Base-by-base conservation (phyloP, 2,888 invertebrate species). In the Lobophora halterata region DNA sequence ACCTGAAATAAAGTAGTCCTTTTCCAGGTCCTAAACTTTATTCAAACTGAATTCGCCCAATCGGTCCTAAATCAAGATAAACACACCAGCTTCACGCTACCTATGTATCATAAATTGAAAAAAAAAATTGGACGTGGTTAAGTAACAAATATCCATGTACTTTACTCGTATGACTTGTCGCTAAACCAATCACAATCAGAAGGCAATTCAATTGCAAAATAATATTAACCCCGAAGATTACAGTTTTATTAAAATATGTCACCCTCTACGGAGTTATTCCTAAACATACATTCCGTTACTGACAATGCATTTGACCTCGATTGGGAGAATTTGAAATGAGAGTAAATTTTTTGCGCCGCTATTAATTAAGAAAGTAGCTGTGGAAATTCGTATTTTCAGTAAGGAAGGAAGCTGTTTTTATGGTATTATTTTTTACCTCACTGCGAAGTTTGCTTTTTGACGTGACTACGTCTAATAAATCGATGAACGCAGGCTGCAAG, bases 231-330 rank as follows among this genome's bases (percentile, higher is more conserved):
- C 23, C 7, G 11, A 6, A 10, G 21, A n/a, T 5, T 6, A 9
- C 4, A 11, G 7, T 30, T 41, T 34, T 40, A 74, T 70, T 71
- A 69, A 73, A 71, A 69, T 53, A 57, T 61, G 52, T 61, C 58
- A 53, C 59, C 47, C 57, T 23, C 52, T 45, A 45, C 59, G 40
- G 36, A 49, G 61, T 55, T 61, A 63, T 62, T 66, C 59, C 52
- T 45, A 55, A 55, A 53, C 52, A 25, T 17, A 38, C 52, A 52
- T 48, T 65, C 57, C 46, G 40, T 36, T 9, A 47, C 33, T 54
- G 58, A 46, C 52, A 40, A 40, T 20, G 53, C 50, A 50, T 68
- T 66, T 53, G 58, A 67, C 55, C 58, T 48, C 46, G 46, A 42
- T 59, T 40, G 44, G 28, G 46, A n/a, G n/a, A n/a, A n/a, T 50